These are phyloP conservation scores for Mus caroli DNA, from an alignment of 2,797 vertebrate genomes.

Conservation along the genomic window DNA sequence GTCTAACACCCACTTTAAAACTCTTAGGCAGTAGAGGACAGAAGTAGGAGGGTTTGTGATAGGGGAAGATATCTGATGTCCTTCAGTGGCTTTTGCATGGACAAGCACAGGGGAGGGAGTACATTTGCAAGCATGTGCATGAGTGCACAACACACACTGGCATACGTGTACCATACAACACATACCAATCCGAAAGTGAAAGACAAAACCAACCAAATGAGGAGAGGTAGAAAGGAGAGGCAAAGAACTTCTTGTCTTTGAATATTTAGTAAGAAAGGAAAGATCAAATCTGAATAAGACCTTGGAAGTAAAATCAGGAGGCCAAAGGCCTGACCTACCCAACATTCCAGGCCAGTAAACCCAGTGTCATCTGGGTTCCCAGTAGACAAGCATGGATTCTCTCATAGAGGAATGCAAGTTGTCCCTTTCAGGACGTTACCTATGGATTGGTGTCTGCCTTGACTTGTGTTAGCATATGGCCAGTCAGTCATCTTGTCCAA, in stretches of 20 bases:
- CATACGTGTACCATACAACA: neutral
- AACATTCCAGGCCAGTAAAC: neutral
- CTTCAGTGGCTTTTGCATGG: neutral
- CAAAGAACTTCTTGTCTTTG: neutral
- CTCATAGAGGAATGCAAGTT: neutral
- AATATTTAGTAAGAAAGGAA: neutral
- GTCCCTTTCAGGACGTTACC: neutral
- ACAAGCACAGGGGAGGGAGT: no score
- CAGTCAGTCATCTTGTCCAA: conserved; percentile 28
- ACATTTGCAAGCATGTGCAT: no score
- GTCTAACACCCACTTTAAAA: neutral
- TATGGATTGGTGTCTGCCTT: neutral
- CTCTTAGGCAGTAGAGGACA: neutral
- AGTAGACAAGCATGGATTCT: neutral
- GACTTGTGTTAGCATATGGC: neutral
- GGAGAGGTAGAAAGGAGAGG: neutral
- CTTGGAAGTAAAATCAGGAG: neutral
- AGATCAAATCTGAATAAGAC: neutral
- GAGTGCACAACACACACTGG: neutral
- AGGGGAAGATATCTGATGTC: neutral
- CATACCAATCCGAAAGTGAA: neutral
- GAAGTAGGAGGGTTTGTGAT: neutral
- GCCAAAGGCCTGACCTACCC: neutral
- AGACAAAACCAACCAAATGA: neutral
- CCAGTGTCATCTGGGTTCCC: neutral